Base-by-base conservation (phyloP, 2,113 vertebrate species). In the Eira barbara region DNA sequence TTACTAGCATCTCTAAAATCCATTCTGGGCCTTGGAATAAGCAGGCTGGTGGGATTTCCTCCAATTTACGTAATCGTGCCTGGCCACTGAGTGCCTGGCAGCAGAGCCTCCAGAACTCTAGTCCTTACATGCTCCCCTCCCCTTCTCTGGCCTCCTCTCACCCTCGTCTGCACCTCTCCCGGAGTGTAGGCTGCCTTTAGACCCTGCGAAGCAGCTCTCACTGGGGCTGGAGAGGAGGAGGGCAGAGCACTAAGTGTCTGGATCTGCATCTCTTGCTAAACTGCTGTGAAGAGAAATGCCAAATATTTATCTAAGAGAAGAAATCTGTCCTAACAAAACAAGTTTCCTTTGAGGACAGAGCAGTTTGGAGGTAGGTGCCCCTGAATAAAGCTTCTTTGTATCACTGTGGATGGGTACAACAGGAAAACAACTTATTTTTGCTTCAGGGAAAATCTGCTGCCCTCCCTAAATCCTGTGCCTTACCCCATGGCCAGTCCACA, bases 221-320 rank as follows among this genome's bases (percentile, higher is more conserved):
- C 9, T 25, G 29, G 11, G 23, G 34, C 6, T n/a, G 17, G 11
- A 36, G 18, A 27, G 5, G 20, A 8, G 34, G 36, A 65, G 71
- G 80, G n/a, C 67, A 87, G 39, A 25, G 25, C 45, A 59, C n/a
- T 61, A 63, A 31, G 47, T 45, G 34, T 86, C 88, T 86, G 73
- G n/a, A 61, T 90, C 45, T 89, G 45, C 80, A 65, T 89, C 52
- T 86, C 27, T 31, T 47, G 34, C 45, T 86, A 83, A 97, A 92
- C 42, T 67, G 29, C 83, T 73, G 47, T 92, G 93, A 94, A 73
- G 89, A 83, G 47, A 94, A 92, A 95, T 39, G 11, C 82, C 83
- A 74, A 94, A 76, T 91, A 92, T 92, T 96, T 96, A 91, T 89
- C 55, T 55, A 52, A 95, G 88, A 87, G 73, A 84, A 14, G 34